A percentile compares a stretch with the other conserved stretches of the same genome.
Conservation (phyloP, 2,888 invertebrate genomes). For the Sesamia inferens region DNA sequence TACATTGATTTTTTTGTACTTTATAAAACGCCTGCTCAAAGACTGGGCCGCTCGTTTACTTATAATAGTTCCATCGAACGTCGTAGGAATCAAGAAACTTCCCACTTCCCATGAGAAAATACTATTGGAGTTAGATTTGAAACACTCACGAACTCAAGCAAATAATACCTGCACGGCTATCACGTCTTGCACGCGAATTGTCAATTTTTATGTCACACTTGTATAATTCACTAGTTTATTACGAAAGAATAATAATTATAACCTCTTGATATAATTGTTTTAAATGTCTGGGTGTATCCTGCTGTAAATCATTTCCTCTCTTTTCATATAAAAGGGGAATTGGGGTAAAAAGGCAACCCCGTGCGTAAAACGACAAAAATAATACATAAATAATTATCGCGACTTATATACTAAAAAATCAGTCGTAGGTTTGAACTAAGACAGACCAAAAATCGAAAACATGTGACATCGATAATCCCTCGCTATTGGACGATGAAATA, state of each 20-base stretch:
- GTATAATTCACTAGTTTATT: constrained; percentile 10
- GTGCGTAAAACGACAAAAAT: not conserved
- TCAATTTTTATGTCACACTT: constrained; percentile 42
- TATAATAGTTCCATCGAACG: constrained; percentile 14
- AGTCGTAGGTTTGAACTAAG: not conserved
- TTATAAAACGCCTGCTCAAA: too few relatives aligned
- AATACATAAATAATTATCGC: not conserved
- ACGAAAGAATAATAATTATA: constrained; percentile 13
- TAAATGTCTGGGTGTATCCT: not conserved
- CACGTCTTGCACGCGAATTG: constrained; percentile 33
- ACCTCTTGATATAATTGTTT: constrained; percentile 8
- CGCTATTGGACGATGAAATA: not conserved
- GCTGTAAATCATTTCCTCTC: not conserved
- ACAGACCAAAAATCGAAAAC: not conserved
- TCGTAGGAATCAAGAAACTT: constrained; percentile 36
- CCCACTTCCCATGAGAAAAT: constrained; percentile 51
- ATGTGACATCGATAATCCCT: not conserved
- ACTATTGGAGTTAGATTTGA: constrained; percentile 23
- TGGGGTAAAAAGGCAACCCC: not conserved
- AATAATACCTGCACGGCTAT: constrained; percentile 24
- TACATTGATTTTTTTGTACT: too few relatives aligned
- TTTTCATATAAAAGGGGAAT: constrained; percentile 25
- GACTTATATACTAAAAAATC: not conserved
- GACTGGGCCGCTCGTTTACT: not conserved
- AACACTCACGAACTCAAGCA: constrained; percentile 45